Conservation (phyloP, 2,888 invertebrate species). For the Hypomecis punctinalis region DNA sequence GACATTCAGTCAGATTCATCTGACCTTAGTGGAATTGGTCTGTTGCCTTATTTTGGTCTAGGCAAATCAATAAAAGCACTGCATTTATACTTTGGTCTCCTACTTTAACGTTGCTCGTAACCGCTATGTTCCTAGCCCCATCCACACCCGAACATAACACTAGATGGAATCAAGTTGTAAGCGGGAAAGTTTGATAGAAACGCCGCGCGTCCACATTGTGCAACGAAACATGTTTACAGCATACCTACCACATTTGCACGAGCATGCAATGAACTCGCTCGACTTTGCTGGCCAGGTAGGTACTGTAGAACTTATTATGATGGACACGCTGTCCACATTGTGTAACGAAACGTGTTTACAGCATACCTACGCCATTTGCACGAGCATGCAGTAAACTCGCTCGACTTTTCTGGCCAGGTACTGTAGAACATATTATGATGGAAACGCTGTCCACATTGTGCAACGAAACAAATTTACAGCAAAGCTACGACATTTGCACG, state of each 20-base stretch:
- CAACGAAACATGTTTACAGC: not conserved
- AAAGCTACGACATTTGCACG: too few relatives aligned
- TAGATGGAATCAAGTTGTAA: constrained; percentile 25
- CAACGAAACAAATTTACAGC: not conserved
- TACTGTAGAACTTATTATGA: constrained; percentile 22
- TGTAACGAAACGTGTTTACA: not conserved
- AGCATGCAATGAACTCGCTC: too few relatives aligned
- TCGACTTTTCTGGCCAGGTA: too few relatives aligned
- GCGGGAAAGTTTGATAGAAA: constrained; percentile 29
- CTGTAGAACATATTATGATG: constrained; percentile 23
- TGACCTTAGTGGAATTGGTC: too few relatives aligned
- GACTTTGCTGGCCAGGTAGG: too few relatives aligned
- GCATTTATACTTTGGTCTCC: too few relatives aligned
- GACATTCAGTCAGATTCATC: too few relatives aligned
- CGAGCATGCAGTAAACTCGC: too few relatives aligned
- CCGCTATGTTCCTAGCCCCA: not conserved
- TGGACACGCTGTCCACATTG: constrained; percentile 11
- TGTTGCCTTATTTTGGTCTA: too few relatives aligned
- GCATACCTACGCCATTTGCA: not conserved
- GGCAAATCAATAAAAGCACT: too few relatives aligned
- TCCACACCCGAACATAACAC: constrained; percentile 5
- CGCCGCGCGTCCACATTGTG: not conserved
- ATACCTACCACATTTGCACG: not conserved
- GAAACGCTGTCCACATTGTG: constrained; percentile 10
- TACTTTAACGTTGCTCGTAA: too few relatives aligned